phyloP scores from a whole-genome alignment of 2,888 invertebrate species.

The Oligia fasciuncula region DNA sequence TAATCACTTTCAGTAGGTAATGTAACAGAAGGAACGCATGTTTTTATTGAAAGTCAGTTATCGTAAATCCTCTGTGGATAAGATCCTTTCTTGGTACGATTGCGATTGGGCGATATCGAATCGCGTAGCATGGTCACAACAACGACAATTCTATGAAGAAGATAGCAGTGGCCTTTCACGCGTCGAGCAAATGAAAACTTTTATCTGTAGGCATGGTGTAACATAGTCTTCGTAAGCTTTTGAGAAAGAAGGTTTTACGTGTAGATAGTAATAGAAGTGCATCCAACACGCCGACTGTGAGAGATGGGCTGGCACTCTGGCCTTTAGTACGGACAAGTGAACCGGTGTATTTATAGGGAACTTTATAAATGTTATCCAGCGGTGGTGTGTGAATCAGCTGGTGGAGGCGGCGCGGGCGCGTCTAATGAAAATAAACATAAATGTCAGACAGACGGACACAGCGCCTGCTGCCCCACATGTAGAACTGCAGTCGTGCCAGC shows the following conservation, averaged over 20 bases:
- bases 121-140: not conserved
- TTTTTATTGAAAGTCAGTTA: not conserved
- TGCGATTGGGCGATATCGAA: not conserved
- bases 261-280: not conserved
- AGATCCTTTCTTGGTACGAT: not conserved
- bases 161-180: not conserved
- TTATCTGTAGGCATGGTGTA: not conserved
- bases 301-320: not conserved
- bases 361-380: constrained; percentile 42
- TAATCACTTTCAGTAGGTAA: constrained; percentile 2
- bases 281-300: not conserved
- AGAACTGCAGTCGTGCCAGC: constrained; percentile 4
- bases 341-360: constrained; percentile 41
- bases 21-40: not conserved
- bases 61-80: not conserved
- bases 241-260: not conserved
- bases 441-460: constrained; percentile 54
- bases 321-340: constrained; percentile 3
- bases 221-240: not conserved
- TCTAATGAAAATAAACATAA: constrained; percentile 60
- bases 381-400: constrained; percentile 55
- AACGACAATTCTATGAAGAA: constrained; percentile 2
- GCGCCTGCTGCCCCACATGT: constrained; percentile 11
- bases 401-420: constrained; percentile 38
- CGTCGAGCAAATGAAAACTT: not conserved